Percentiles rank a stretch among this genome's conserved stretches.
Conservation (phyloP, 2,888 invertebrate species). For the Lingula anatina region DNA sequence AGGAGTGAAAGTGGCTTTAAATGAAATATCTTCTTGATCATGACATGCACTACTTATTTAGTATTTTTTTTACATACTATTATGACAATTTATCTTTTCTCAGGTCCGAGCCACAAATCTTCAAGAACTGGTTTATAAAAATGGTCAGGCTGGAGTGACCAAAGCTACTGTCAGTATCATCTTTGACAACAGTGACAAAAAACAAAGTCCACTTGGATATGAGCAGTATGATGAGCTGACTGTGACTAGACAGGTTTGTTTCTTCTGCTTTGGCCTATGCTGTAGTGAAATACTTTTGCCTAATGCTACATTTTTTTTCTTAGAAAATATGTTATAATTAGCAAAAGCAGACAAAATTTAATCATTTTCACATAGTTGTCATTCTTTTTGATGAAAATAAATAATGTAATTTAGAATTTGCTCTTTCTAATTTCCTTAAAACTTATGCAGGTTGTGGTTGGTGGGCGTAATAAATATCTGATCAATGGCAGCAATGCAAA, state of each 20-base stretch:
- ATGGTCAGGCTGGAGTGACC: slow-evolving; percentile 91
- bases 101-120: slow-evolving; percentile 85
- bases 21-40: no score
- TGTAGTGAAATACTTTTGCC: no score
- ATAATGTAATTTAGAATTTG: no score
- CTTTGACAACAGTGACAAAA: slow-evolving; percentile 82
- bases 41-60: no score
- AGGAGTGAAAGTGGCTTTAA: no score
- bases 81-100: slow-evolving; percentile 3
- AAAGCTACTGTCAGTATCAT: slow-evolving; percentile 93
- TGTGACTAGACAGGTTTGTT: slow-evolving; percentile 76
- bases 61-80: no score
- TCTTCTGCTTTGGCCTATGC: neutral
- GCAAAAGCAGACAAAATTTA: no score
- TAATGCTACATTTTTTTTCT: no score
- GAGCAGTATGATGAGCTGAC: slow-evolving; percentile 86
- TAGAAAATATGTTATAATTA: no score
- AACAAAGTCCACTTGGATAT: slow-evolving; percentile 83
- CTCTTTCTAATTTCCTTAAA: neutral
- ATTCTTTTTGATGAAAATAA: no score
- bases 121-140: slow-evolving; percentile 95
- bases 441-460: slow-evolving; percentile 66
- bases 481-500: slow-evolving; percentile 89
- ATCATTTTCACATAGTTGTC: no score
- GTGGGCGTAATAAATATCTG: slow-evolving; percentile 70